phyloP scores from a whole-genome alignment of 2,797 vertebrate species.

The Anguilla marmorata region DNA sequence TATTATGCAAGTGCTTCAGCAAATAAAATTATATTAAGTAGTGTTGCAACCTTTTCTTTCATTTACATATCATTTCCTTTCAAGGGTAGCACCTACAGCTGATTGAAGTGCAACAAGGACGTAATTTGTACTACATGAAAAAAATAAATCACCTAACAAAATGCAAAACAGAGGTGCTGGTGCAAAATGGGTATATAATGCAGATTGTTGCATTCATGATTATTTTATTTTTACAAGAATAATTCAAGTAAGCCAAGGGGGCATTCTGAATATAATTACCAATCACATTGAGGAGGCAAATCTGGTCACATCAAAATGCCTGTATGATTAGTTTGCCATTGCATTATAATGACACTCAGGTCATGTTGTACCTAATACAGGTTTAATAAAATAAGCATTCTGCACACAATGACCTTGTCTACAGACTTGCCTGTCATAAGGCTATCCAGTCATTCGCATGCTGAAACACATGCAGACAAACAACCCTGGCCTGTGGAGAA shows the following conservation, averaged over 20 bases:
- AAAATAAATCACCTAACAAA: background rate
- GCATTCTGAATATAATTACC: slow-evolving; percentile 13
- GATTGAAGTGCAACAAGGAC: background rate
- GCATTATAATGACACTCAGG: slow-evolving; percentile 11
- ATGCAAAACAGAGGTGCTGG: background rate
- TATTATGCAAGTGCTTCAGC: background rate
- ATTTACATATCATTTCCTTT: background rate
- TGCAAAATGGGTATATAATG: background rate
- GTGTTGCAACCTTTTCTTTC: background rate
- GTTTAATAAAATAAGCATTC: slow-evolving; percentile 6
- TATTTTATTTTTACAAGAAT: background rate
- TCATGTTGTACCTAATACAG: background rate
- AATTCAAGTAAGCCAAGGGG: background rate
- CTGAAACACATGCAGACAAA: background rate
- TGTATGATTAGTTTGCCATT: slow-evolving; percentile 6
- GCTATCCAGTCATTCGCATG: background rate
- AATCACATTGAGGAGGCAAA: background rate
- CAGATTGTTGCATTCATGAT: background rate
- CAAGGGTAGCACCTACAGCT: background rate
- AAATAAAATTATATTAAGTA: background rate
- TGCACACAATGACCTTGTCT: background rate
- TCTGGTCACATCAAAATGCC: slow-evolving; percentile 2
- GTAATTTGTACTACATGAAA: no score
- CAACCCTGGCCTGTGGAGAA: background rate
- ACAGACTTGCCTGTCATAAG: background rate